Evolutionary conservation across 2,113 vertebrate species (phyloP), one percentile per base, ranked within the genome.

Genomic region (Callocephalon fimbriatum): DNA sequence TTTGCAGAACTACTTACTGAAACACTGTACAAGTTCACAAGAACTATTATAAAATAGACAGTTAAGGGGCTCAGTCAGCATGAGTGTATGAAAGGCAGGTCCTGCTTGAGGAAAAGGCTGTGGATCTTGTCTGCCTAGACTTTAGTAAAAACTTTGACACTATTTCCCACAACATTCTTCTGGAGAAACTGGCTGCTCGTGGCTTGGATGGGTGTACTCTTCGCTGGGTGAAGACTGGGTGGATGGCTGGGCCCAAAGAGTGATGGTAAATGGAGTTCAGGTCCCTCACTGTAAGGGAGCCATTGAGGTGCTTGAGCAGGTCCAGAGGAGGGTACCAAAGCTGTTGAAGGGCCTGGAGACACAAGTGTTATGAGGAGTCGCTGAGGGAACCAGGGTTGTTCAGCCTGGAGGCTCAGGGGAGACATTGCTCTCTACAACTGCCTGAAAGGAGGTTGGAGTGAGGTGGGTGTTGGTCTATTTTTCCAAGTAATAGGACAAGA

Each of bases 141-240:
- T 6, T 56, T 4, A 40, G 8, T 73, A 61, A 56, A 87, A 12
- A 20, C 47, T 56, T 50, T 77, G 19, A 19, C 16, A 23, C 32
- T 58, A 22, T 23, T 23, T 58, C 56, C 32, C 56, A 35, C 21
- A 23, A 21, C 56, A 58, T 56, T 40, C 27, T 81, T 8, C 21
- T 38, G 17, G 42, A 59, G 35, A 25, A 48, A 27, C 35, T 53
- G 38, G 18, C 18, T 59, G 29, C 22, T 21, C 8, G 7, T 10
- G 22, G 22, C 13, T 59, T 70, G 65, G 51, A 20, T 0, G 2
- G 20, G 16, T 1, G 2, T 68, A 16, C 10, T 23, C 8, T 70
- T 58, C 0, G 2, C 12, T 68, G 35, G 29, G 23, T 42, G 50
- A 61, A 50, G n/a, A 23, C 25, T 47, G 26, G 11, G 12, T 47